Conservation (phyloP, 2,888 invertebrate genomes). For the Drosophila mercatorum region DNA sequence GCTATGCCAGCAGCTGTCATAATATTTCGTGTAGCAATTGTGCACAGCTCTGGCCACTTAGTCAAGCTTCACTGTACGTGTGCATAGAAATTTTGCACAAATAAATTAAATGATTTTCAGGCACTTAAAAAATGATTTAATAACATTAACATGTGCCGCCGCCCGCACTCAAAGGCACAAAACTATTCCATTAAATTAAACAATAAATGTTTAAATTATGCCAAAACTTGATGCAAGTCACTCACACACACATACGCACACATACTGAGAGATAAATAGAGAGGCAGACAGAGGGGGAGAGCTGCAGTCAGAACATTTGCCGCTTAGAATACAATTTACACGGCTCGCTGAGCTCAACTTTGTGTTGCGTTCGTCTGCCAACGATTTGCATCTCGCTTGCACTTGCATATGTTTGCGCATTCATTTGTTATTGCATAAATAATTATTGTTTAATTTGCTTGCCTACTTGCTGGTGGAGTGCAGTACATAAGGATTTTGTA, state of each 20-base stretch:
- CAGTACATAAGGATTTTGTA: slow-evolving; percentile 43
- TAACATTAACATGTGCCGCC: slow-evolving; percentile 32
- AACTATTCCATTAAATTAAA: slow-evolving; percentile 69
- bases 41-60: slow-evolving; percentile 6
- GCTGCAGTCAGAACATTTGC: not conserved
- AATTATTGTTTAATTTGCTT: slow-evolving; percentile 75
- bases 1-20: not conserved
- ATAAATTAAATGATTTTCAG: slow-evolving; percentile 66
- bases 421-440: slow-evolving; percentile 66
- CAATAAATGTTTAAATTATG: slow-evolving; percentile 67
- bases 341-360: slow-evolving; percentile 51
- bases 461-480: slow-evolving; percentile 20
- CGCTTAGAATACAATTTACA: slow-evolving; percentile 67
- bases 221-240: slow-evolving; percentile 53
- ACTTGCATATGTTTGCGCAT: slow-evolving; percentile 15
- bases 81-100: slow-evolving; percentile 41
- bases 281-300: no score
- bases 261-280: slow-evolving; percentile 6
- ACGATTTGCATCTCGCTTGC: slow-evolving; percentile 30
- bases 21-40: not conserved
- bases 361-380: slow-evolving; percentile 25
- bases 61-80: slow-evolving; percentile 42
- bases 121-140: slow-evolving; percentile 75
- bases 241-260: slow-evolving; percentile 30
- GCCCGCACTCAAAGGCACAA: slow-evolving; percentile 30